These are phyloP conservation scores for Salminus brasiliensis DNA, from an alignment of 2,113 vertebrate species.

Conservation along the genomic window DNA sequence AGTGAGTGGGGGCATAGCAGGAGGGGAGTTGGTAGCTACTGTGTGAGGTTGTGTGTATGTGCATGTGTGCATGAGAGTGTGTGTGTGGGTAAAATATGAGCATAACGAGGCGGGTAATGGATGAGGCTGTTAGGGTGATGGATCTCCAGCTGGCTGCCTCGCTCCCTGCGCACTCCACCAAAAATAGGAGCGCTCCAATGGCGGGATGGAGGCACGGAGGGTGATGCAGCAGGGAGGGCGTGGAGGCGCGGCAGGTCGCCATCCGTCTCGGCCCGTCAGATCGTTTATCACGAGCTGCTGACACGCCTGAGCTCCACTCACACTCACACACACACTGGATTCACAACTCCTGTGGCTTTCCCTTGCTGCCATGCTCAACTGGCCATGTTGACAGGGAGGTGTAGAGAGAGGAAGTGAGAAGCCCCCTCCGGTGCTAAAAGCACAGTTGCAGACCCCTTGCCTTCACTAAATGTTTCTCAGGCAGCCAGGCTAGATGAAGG, in stretches of 20 bases:
- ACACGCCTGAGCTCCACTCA: constrained; percentile 4
- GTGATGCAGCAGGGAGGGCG: background rate
- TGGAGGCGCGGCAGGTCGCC: constrained; percentile 40
- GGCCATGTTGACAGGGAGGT: constrained; percentile 26
- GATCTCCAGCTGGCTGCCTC: constrained; percentile 40
- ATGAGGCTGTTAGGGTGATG: constrained; percentile 56
- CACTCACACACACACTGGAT: constrained; percentile 2
- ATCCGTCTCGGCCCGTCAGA: constrained; percentile 39
- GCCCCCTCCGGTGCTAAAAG: constrained; percentile 25
- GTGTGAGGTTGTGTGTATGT: background rate
- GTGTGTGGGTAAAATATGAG: constrained; percentile 32
- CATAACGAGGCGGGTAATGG: constrained; percentile 51
- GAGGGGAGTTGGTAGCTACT: background rate
- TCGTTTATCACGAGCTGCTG: constrained; percentile 59
- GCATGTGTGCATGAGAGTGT: background rate
- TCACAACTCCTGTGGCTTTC: constrained; percentile 6
- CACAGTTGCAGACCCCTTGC: background rate
- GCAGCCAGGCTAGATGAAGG: background rate
- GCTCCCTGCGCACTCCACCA: background rate
- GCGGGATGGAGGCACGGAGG: background rate
- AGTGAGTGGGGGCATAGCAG: background rate
- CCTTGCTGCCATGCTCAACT: constrained; percentile 45
- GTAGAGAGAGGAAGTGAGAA: constrained; percentile 23
- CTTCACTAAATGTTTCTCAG: constrained; percentile 1
- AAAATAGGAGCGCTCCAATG: constrained; percentile 37